A percentile compares a stretch with the other conserved stretches of the same genome.
These are phyloP conservation scores for Plutella xylostella DNA, from an alignment of 2,888 invertebrate genomes.

Conservation along the genomic window DNA sequence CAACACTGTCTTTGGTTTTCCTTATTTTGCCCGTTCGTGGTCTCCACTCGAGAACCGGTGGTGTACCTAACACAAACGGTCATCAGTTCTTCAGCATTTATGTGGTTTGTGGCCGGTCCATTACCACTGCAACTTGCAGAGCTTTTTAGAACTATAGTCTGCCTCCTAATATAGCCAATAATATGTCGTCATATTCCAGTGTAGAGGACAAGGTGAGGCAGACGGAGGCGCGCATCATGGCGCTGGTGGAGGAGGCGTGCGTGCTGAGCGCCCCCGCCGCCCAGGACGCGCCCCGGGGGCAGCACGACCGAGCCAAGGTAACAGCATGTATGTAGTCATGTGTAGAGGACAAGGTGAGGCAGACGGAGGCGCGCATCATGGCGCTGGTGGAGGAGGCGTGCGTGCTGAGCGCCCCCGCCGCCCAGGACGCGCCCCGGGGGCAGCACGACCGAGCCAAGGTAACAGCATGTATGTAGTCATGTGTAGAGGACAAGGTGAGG, in stretches of 20 bases:
- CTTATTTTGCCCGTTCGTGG: too few species aligned
- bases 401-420: slow-evolving; percentile 45
- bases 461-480: too few species aligned
- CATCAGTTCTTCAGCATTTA: too few species aligned
- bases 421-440: slow-evolving; percentile 39
- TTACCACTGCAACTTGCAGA: too few species aligned
- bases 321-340: slow-evolving; percentile 29
- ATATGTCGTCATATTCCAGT: too few species aligned
- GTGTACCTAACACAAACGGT: too few species aligned
- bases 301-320: slow-evolving; percentile 39
- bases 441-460: slow-evolving; percentile 39
- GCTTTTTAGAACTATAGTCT: too few species aligned
- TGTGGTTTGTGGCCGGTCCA: too few species aligned
- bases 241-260: slow-evolving; percentile 92
- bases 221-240: slow-evolving; percentile 89
- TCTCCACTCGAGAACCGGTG: too few species aligned
- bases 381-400: slow-evolving; percentile 92
- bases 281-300: slow-evolving; percentile 35
- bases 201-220: slow-evolving; percentile 93
- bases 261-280: slow-evolving; percentile 46
- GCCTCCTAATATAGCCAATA: too few species aligned
- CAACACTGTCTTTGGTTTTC: too few species aligned
- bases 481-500: slow-evolving; percentile 92
- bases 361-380: slow-evolving; percentile 90
- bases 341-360: slow-evolving; percentile 91